These are phyloP conservation scores for Petrocephalus schoutedeni DNA, from an alignment of 2,797 vertebrate genomes.

Conservation along the genomic window DNA sequence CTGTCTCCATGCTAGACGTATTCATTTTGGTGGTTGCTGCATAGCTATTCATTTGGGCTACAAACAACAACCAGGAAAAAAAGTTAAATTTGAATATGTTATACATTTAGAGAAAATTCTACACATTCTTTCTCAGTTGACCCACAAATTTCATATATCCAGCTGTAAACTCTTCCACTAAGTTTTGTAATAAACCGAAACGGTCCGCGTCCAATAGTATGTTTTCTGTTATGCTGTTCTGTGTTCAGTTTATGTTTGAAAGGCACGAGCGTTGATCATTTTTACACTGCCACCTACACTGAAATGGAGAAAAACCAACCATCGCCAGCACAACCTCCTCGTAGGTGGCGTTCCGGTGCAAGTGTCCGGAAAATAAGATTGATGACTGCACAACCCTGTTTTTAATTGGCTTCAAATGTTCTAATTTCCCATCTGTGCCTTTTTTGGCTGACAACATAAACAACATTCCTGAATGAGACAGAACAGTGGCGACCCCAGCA, in stretches of 20 bases:
- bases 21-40: slow-evolving; percentile 19
- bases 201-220: background rate
- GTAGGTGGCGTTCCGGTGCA: slow-evolving; percentile 35
- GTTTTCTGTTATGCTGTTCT: background rate
- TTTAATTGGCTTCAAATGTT: slow-evolving; percentile 48
- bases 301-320: slow-evolving; percentile 32
- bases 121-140: background rate
- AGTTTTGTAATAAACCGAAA: background rate
- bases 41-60: slow-evolving; percentile 21
- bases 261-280: background rate
- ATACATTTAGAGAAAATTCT: background rate
- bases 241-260: background rate
- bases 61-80: slow-evolving; percentile 23
- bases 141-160: background rate
- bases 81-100: background rate
- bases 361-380: slow-evolving; percentile 46
- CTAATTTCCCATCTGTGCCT: slow-evolving; percentile 51
- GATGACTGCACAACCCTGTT: slow-evolving; percentile 43
- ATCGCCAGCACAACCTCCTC: slow-evolving; percentile 32
- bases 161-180: background rate
- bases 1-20: background rate
- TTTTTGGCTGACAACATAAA: slow-evolving; percentile 48
- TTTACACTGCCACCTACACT: slow-evolving; percentile 24
- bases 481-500: slow-evolving; percentile 32
- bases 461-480: slow-evolving; percentile 44